Conservation (phyloP, 2,888 invertebrate species). For the Tigriopus californicus region DNA sequence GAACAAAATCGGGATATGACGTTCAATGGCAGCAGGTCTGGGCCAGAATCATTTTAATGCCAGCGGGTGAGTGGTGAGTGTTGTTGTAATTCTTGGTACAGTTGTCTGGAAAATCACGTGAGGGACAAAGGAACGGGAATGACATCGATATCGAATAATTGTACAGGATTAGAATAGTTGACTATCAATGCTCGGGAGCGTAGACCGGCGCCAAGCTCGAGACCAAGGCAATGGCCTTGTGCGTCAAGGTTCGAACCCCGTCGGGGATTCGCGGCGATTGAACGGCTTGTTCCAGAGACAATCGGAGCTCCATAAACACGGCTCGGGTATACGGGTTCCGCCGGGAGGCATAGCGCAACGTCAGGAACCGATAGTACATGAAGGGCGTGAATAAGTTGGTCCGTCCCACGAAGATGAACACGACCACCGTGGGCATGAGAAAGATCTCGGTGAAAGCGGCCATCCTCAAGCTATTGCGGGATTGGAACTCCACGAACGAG, state of each 20-base stretch:
- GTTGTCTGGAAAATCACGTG: no score
- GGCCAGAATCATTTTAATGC: no score
- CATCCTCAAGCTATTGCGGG: slow-evolving; percentile 66
- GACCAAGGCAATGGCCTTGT: slow-evolving; percentile 44
- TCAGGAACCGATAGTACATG: slow-evolving; percentile 89
- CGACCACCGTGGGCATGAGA: slow-evolving; percentile 36
- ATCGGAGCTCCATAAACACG: slow-evolving; percentile 70
- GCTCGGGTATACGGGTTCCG: slow-evolving; percentile 90
- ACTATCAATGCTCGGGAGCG: slow-evolving; percentile 18
- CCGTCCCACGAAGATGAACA: slow-evolving; percentile 55
- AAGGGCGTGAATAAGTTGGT: slow-evolving; percentile 79
- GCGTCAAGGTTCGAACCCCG: slow-evolving; percentile 39
- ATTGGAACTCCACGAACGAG: slow-evolving; percentile 73
- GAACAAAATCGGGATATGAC: no score
- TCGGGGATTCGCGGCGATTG: slow-evolving; percentile 47
- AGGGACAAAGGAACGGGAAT: no score
- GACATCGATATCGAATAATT: no score
- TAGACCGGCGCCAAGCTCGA: slow-evolving; percentile 54
- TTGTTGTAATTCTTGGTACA: no score
- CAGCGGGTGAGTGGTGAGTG: no score
- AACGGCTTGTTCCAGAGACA: slow-evolving; percentile 46
- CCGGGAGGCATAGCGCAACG: slow-evolving; percentile 73
- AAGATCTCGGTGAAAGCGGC: slow-evolving; percentile 82
- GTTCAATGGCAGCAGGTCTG: no score
- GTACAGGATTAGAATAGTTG: no score